Percentiles rank a stretch among this genome's conserved stretches.
These are phyloP conservation scores for Plodia interpunctella DNA, from an alignment of 1,140 invertebrate genomes.

Conservation along the genomic window DNA sequence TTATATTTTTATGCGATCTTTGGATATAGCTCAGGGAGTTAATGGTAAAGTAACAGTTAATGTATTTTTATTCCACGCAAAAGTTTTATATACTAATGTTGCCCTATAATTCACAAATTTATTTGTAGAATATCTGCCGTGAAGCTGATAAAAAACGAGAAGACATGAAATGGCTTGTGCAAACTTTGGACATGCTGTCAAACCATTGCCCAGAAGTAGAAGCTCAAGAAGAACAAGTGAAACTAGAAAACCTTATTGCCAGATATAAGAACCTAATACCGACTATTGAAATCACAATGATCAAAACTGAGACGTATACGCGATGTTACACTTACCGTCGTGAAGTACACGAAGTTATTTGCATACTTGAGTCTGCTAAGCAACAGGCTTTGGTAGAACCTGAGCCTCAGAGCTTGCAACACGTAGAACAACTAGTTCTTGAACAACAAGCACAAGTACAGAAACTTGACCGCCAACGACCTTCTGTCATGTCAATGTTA, in stretches of 20 bases:
- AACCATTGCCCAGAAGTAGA: conserved; percentile 89
- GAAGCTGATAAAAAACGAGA: conserved; percentile 93
- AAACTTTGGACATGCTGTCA: conserved; percentile 90
- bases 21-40: background rate
- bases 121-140: conserved; percentile 86
- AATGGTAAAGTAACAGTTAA: conserved; percentile 10
- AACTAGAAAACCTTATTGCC: conserved; percentile 88
- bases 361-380: conserved; percentile 84
- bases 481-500: conserved; percentile 92
- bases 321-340: conserved; percentile 94
- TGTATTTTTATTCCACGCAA: conserved; percentile 8
- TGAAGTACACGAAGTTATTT: conserved; percentile 91
- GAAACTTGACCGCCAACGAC: conserved; percentile 90
- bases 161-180: conserved; percentile 96
- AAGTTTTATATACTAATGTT: conserved; percentile 16
- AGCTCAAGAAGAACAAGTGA: conserved; percentile 85
- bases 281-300: conserved; percentile 93
- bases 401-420: conserved; percentile 84
- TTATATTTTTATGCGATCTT: background rate
- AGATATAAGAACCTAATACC: conserved; percentile 95
- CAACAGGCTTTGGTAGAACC: conserved; percentile 82
- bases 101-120: background rate
- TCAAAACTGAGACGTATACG: conserved; percentile 93
- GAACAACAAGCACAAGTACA: conserved; percentile 89
- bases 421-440: conserved; percentile 84